phyloP scores from a whole-genome alignment of 2,888 invertebrate species.

The Oscheius myriophilus region DNA sequence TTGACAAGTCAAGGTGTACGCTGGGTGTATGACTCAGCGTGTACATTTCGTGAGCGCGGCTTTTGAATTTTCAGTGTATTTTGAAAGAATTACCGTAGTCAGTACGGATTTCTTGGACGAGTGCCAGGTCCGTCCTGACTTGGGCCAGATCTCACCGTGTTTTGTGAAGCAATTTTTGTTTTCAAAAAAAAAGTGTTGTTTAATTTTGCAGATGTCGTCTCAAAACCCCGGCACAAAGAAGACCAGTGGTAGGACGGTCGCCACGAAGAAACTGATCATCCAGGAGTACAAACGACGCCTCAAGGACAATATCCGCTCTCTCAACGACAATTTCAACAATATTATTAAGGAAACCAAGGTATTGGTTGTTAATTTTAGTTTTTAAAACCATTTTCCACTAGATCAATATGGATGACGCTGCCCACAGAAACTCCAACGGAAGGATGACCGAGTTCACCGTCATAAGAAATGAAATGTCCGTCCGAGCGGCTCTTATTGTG shows the following conservation, averaged over 20 bases:
- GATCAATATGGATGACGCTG: slow-evolving; percentile 57
- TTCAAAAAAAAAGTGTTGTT: too few species aligned
- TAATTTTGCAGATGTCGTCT: neutral
- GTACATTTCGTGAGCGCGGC: too few species aligned
- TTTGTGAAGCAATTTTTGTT: too few species aligned
- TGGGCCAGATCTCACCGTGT: too few species aligned
- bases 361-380: too few species aligned
- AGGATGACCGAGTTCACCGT: slow-evolving; percentile 63
- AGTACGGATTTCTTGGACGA: too few species aligned
- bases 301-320: slow-evolving; percentile 95
- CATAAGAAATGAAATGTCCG: slow-evolving; percentile 56
- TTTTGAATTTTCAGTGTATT: too few species aligned
- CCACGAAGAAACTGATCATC: slow-evolving; percentile 87
- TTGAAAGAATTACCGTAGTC: too few species aligned
- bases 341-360: slow-evolving; percentile 71
- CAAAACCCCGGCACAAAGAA: slow-evolving; percentile 30
- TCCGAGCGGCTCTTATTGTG: slow-evolving; percentile 65
- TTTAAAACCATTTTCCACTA: slow-evolving; percentile 27
- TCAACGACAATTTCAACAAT: slow-evolving; percentile 97
- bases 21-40: too few species aligned
- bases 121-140: too few species aligned
- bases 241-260: slow-evolving; percentile 38
- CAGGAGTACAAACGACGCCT: slow-evolving; percentile 93
- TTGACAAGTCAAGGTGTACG: too few species aligned
- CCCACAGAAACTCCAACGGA: slow-evolving; percentile 51